These are phyloP conservation scores for Verasper variegatus DNA, from an alignment of 2,113 vertebrate genomes.

Conservation along the genomic window DNA sequence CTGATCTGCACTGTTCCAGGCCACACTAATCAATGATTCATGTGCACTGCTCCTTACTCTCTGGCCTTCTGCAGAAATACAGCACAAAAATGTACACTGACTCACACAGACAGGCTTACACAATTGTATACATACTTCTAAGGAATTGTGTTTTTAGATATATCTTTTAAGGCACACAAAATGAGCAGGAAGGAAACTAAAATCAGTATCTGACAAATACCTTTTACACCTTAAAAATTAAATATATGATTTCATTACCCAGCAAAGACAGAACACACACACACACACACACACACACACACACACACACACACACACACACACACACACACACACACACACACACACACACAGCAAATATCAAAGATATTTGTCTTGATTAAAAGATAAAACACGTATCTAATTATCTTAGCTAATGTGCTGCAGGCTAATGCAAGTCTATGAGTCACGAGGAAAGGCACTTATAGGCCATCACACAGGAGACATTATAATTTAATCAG, in stretches of 20 bases:
- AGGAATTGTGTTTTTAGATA: neutral
- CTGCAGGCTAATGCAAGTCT: neutral
- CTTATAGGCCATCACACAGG: neutral
- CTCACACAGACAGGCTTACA: neutral
- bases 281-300: no score
- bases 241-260: conserved; percentile 4
- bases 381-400: neutral
- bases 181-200: conserved; percentile 3
- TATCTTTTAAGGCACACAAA: neutral
- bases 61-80: neutral
- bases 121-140: neutral
- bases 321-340: neutral
- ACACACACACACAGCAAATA: neutral
- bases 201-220: neutral
- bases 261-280: neutral
- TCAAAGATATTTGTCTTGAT: conserved; percentile 13
- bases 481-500: conserved; percentile 56
- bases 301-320: no score
- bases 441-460: conserved; percentile 9
- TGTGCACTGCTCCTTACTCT: neutral
- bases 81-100: neutral
- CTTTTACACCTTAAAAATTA: neutral
- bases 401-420: conserved; percentile 26
- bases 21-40: conserved; percentile 40
- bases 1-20: conserved; percentile 2